A percentile compares a stretch with the other conserved stretches of the same genome.
These are phyloP conservation scores for Rhinoraja longicauda DNA, from an alignment of 2,797 vertebrate genomes.

Conservation along the genomic window DNA sequence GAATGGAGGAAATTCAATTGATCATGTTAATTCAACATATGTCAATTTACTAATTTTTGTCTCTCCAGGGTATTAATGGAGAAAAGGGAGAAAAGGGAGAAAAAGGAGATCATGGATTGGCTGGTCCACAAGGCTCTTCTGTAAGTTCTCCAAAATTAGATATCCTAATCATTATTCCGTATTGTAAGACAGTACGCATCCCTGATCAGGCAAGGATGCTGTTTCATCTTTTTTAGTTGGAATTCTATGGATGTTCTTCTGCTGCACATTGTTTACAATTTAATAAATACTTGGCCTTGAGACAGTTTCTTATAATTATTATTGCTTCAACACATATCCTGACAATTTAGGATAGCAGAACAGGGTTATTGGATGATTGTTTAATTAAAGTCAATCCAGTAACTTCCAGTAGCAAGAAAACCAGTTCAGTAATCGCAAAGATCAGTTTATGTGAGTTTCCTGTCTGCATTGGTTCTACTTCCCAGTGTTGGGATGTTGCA, in stretches of 20 bases:
- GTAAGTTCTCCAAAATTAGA: slow-evolving; percentile 62
- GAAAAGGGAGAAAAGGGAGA: slow-evolving; percentile 85
- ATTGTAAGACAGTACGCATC: background rate
- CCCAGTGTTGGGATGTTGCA: background rate
- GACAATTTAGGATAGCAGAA: background rate
- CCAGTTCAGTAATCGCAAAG: background rate
- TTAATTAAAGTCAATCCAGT: background rate
- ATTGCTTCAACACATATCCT: background rate
- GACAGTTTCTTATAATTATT: background rate
- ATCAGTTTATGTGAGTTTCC: background rate
- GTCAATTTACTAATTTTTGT: slow-evolving; percentile 40
- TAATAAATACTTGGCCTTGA: background rate
- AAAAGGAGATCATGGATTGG: slow-evolving; percentile 79
- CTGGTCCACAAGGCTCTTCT: slow-evolving; percentile 84
- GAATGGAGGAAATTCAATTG: background rate
- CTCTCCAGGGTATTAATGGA: slow-evolving; percentile 78
- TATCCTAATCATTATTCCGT: background rate
- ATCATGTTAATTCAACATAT: background rate
- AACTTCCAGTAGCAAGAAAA: background rate
- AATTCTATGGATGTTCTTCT: background rate
- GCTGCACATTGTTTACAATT: background rate
- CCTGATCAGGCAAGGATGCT: background rate
- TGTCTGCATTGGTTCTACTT: background rate
- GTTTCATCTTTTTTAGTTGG: background rate
- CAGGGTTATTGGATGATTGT: background rate